Base-by-base conservation (phyloP, 2,888 invertebrate species). In the Acronicta alni region DNA sequence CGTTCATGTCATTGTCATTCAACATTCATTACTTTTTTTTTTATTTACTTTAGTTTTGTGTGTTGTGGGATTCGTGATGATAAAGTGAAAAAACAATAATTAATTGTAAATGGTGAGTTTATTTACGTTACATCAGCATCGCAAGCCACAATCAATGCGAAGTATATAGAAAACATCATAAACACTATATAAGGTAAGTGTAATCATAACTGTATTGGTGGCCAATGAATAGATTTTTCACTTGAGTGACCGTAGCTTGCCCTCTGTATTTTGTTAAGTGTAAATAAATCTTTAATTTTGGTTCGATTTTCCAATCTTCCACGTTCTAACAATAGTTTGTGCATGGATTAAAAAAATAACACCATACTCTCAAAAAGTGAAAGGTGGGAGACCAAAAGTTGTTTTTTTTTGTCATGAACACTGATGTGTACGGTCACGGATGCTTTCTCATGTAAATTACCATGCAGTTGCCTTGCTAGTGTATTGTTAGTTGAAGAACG, bases 241-340 rank as follows among this genome's bases (percentile, higher is more conserved):
- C 78, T 79, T 62, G 77, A 83, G 63, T 81, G 79, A 67, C 57
- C 76, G 74, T 74, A 69, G 75, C 76, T 75, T 81, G 73, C 60
- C 74, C 57, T 73, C 70, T 69, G 65, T 61, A 70, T 65, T 67
- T 61, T 59, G 45, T 54, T 52, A 26, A 53, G 53, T 42, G 38
- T 26, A 32, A 32, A 14, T 26, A 10, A 10, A 42, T 30, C 14
- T 12, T 32, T 20, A 12, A 15, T 42, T 41, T 38, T 0, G 8
- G n/a, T 7, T 3, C 3, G 14, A 16, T 12, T 30, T 32, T 35
- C 10, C 15, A 14, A 17, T 5, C 8, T 15, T 14, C 8, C 18
- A 38, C 16, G n/a, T 2, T 16, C 0, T 45, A 16, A 45, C 1
- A 18, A 46, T 8, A 8, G 16, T 9, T 38, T 38, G 15, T 39